Percentiles rank a stretch among this genome's conserved stretches.
Conservation (phyloP, 1,140 invertebrate species). For the Thaumatotibia leucotreta region DNA sequence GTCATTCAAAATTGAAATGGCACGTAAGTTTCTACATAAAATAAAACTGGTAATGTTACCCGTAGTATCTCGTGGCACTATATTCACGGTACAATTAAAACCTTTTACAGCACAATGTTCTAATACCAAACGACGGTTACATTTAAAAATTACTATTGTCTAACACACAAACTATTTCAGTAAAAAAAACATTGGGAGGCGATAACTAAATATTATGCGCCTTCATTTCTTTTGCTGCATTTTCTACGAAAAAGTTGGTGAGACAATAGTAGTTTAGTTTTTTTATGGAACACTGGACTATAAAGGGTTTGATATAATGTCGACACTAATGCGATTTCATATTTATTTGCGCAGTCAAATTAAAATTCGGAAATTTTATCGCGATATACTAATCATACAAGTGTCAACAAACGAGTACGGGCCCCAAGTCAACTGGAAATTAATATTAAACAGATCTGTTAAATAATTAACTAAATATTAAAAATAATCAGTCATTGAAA, state of each 20-base stretch:
- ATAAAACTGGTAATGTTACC: slow-evolving; percentile 35
- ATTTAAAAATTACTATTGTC: too few relatives aligned
- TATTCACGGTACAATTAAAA: slow-evolving; percentile 31
- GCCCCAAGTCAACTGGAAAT: background rate
- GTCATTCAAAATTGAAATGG: background rate
- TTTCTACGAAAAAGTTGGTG: too few relatives aligned
- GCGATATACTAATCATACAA: too few relatives aligned
- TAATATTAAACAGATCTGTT: slow-evolving; percentile 46
- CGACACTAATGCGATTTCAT: background rate
- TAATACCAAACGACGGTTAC: too few relatives aligned
- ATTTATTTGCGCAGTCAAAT: background rate
- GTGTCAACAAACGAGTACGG: background rate
- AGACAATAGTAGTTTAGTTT: background rate
- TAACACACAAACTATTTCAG: too few relatives aligned
- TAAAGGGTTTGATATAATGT: background rate
- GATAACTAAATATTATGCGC: too few relatives aligned
- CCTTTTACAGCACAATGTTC: slow-evolving; percentile 16
- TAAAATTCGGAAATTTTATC: too few relatives aligned
- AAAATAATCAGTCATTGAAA: slow-evolving; percentile 67
- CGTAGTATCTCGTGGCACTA: slow-evolving; percentile 62
- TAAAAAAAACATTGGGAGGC: too few relatives aligned
- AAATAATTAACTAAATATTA: slow-evolving; percentile 35
- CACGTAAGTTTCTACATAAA: background rate
- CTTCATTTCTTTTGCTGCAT: too few relatives aligned
- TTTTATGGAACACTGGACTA: background rate